Evolutionary conservation across 2,888 invertebrate species (phyloP).

Genomic region (Balanococcus diminutus): DNA sequence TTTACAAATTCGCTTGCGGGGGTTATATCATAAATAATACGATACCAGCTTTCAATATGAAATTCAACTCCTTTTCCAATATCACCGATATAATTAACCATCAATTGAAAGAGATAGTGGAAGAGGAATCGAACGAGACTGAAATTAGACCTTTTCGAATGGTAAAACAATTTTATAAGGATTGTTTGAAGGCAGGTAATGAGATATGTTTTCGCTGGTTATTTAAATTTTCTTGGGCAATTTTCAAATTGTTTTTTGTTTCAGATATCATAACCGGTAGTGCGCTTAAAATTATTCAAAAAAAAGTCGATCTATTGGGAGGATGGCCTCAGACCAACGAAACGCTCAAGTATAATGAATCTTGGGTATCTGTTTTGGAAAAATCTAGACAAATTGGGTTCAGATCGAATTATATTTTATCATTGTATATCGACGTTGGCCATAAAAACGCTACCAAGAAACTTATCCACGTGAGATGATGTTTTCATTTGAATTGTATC

Average conservation of each 20-base stretch:
- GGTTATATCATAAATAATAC: slow-evolving; percentile 18
- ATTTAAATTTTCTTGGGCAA: background rate
- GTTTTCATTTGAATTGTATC: no score
- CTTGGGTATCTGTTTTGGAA: slow-evolving; percentile 13
- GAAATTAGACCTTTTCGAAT: slow-evolving; percentile 22
- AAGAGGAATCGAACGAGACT: background rate
- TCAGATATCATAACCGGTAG: slow-evolving; percentile 21
- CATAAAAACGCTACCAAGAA: background rate
- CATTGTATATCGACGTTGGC: background rate
- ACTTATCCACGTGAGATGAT: background rate
- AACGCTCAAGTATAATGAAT: background rate
- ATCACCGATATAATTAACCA: slow-evolving; percentile 7
- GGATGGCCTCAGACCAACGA: slow-evolving; percentile 7
- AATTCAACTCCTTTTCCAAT: slow-evolving; percentile 31
- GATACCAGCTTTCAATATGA: slow-evolving; percentile 4
- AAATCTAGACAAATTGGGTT: background rate
- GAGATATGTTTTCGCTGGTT: background rate
- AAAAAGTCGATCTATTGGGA: background rate
- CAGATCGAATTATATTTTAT: background rate
- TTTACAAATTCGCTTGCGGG: slow-evolving; percentile 32
- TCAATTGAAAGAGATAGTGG: slow-evolving; percentile 15
- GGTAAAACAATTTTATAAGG: slow-evolving; percentile 10
- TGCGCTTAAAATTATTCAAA: background rate
- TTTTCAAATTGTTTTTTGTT: background rate
- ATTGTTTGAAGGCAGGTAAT: slow-evolving; percentile 34